These are phyloP conservation scores for Pseudomyrmex gracilis DNA, from an alignment of 1,140 invertebrate genomes.

Conservation along the genomic window DNA sequence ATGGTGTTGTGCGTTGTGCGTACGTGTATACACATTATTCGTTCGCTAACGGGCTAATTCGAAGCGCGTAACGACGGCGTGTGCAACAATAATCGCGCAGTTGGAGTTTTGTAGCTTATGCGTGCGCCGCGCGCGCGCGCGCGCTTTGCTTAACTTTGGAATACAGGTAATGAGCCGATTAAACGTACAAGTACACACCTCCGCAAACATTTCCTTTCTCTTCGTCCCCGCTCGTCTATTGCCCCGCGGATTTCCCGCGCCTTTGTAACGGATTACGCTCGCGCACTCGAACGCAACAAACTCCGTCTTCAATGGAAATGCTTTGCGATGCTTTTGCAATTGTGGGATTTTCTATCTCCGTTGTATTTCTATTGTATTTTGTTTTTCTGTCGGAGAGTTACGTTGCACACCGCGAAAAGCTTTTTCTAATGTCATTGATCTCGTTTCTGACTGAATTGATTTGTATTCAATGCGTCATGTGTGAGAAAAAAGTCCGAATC, in stretches of 20 bases:
- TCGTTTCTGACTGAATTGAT: constrained; percentile 29
- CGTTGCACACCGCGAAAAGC: background rate
- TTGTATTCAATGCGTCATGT: background rate
- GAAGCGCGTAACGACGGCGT: background rate
- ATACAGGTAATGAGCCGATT: constrained; percentile 60
- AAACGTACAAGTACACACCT: constrained; percentile 55
- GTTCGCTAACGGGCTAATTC: constrained; percentile 44
- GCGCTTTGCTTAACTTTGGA: constrained; percentile 49
- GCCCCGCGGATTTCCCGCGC: background rate
- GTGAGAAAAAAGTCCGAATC: constrained; percentile 7
- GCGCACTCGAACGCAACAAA: constrained; percentile 3
- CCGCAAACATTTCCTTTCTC: constrained; percentile 55
- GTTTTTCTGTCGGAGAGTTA: background rate
- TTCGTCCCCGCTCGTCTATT: background rate
- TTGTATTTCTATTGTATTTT: constrained; percentile 20
- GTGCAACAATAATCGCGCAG: constrained; percentile 51
- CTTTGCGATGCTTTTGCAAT: constrained; percentile 17
- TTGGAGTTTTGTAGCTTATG: constrained; percentile 29
- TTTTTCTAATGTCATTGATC: constrained; percentile 27
- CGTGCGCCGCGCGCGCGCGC: constrained; percentile 16
- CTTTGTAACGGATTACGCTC: constrained; percentile 43
- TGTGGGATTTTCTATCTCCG: background rate
- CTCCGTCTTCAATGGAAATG: constrained; percentile 8
- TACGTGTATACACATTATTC: background rate
- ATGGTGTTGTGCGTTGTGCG: background rate